phyloP scores from a whole-genome alignment of 2,797 vertebrate genomes.

The Ficedula albicollis region DNA sequence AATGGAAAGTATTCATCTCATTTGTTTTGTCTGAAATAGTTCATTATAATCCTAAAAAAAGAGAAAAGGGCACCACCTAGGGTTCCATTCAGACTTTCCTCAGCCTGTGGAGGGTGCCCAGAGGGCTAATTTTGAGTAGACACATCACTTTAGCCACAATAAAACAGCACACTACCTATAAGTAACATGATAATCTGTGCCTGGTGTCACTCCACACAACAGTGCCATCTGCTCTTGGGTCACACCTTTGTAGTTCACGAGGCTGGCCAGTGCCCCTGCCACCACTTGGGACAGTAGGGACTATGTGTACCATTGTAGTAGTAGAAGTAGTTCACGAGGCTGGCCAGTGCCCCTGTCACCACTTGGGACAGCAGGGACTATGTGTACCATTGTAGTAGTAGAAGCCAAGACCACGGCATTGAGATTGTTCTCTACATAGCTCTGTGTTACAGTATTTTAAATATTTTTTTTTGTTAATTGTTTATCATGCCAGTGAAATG shows the following conservation, averaged over 20 bases:
- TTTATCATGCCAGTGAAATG: background rate
- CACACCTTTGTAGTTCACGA: background rate
- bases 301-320: background rate
- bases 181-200: background rate
- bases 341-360: background rate
- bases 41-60: background rate
- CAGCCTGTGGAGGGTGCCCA: background rate
- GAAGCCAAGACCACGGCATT: background rate
- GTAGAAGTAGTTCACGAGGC: background rate
- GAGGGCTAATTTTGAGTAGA: background rate
- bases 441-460: background rate
- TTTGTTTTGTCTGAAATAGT: background rate
- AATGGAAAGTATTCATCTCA: background rate
- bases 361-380: accelerated
- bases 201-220: accelerated
- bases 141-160: accelerated
- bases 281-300: accelerated
- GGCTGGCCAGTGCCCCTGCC: background rate
- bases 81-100: background rate
- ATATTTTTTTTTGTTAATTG: background rate
- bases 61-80: background rate
- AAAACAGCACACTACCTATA: background rate
- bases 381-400: background rate
- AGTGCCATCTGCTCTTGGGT: accelerated
- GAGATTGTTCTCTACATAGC: background rate